Base-by-base conservation (phyloP, 1,140 invertebrate species). In the Aphaenogaster rudis region DNA sequence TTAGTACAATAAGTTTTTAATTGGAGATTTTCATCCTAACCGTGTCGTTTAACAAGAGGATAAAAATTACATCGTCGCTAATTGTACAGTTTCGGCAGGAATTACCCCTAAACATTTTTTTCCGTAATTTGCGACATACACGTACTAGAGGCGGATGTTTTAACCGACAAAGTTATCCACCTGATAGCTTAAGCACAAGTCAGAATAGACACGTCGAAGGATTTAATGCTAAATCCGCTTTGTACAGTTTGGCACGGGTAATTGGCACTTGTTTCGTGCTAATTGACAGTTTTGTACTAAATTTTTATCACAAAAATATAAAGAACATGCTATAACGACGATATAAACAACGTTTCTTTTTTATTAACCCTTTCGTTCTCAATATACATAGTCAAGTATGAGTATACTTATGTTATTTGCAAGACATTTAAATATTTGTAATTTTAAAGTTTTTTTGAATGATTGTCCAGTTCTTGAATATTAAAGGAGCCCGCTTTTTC, bases 181-280 rank as follows among this genome's bases (percentile, higher is more conserved):
- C n/a, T 76, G n/a, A 84, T 84, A 76, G 69, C 28, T 84, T 84
- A 84, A 71, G n/a, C 61, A 21, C 0, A 76, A 67, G 64, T 52
- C 42, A 45, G 64, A 86, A 48, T 74, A 52, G 88, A 63, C 74
- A 45, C 42, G 36, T 76, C 36, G 21, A 74, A 39, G 78, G 86
- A 76, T 89, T 89, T 89, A 90, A 90, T 36, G 78, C 45, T 66
- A 66, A 90, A 90, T 90, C 86, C 88, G 86, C 88, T 90, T 88
- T 88, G 78, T 64, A n/a, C 59, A 90, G 71, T 88, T 81, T 87
- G 54, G 8, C 33, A 6, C 5, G 21, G 15, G 33, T 90, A 90
- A 90, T 90, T 88, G 80, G 39, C 88, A 80, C 67, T 88, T 74
- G 86, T 42, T 33, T 33, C 61, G 42, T 63, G 21, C 54, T 90